These are phyloP conservation scores for Vireo griseus DNA, from an alignment of 2,797 vertebrate genomes.

Conservation along the genomic window DNA sequence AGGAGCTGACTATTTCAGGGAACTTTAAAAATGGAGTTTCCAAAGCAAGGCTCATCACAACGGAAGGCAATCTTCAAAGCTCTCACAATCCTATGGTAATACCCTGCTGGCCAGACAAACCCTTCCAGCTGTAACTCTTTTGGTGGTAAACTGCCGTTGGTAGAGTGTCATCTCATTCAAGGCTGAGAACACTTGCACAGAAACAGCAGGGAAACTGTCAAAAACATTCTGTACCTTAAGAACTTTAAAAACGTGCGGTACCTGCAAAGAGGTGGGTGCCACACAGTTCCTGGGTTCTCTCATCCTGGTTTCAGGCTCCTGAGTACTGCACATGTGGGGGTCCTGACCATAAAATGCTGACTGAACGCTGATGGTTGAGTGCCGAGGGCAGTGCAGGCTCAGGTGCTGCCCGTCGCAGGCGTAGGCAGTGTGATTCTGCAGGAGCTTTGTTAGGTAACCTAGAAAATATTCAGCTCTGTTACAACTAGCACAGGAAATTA, in stretches of 20 bases:
- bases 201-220: accelerated
- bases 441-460: constrained; percentile 94
- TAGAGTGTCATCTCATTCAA: neutral
- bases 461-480: constrained; percentile 71
- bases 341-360: constrained; percentile 88
- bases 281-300: constrained; percentile 77
- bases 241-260: constrained; percentile 46
- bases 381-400: constrained; percentile 89
- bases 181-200: neutral
- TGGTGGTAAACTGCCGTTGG: neutral
- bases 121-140: neutral
- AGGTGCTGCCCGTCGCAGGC: constrained; percentile 89
- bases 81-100: neutral
- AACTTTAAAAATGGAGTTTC: neutral
- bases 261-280: constrained; percentile 89
- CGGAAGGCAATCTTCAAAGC: neutral
- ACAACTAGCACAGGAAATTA: constrained; percentile 53
- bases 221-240: neutral
- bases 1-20: neutral
- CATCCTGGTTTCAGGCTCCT: constrained; percentile 54
- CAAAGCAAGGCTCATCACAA: neutral
- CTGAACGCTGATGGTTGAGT: constrained; percentile 91
- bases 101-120: neutral
- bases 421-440: constrained; percentile 88
- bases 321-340: constrained; percentile 69